Evolutionary conservation across 2,113 vertebrate species (phyloP).

Genomic region (Pangasianodon hypophthalmus): DNA sequence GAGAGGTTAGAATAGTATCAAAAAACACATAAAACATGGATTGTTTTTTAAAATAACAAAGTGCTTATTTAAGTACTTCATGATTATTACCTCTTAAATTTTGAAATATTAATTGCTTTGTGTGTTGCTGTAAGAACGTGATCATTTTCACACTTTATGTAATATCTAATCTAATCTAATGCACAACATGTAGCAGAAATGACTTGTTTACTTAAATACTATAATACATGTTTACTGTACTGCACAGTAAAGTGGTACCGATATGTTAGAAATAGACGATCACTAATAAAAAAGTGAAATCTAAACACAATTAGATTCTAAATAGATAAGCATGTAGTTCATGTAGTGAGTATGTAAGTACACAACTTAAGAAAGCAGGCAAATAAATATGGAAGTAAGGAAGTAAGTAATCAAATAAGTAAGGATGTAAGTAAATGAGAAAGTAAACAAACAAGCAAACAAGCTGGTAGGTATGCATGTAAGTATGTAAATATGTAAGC

Average conservation of each 20-base stretch:
- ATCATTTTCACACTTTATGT: neutral
- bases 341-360: neutral
- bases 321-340: neutral
- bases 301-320: neutral
- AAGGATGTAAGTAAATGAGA: neutral
- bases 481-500: neutral
- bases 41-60: too few species aligned
- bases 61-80: too few species aligned
- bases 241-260: neutral
- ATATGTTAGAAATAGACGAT: neutral
- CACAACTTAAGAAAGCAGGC: too few species aligned
- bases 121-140: too few species aligned
- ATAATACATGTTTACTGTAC: neutral
- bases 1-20: neutral
- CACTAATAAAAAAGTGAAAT: neutral
- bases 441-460: too few species aligned
- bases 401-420: neutral
- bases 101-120: too few species aligned
- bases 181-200: neutral
- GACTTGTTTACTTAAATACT: neutral
- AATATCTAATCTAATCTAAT: neutral
- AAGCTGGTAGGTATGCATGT: too few species aligned
- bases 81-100: too few species aligned
- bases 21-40: neutral
- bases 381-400: neutral